Conservation (phyloP, 2,113 vertebrate genomes). For the Strix uralensis region DNA sequence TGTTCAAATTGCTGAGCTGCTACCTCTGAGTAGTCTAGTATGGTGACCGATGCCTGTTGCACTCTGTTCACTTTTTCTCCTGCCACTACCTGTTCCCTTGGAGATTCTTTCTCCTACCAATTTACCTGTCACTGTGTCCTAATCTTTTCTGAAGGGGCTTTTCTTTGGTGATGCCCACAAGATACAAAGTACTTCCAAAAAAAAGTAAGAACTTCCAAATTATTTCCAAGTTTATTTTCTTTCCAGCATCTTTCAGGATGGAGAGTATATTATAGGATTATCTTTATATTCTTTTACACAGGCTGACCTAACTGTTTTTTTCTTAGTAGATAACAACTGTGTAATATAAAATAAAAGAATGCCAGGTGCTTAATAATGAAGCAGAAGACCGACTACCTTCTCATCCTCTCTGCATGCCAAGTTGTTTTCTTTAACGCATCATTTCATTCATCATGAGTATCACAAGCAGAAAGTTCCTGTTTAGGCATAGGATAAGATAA, state of each 20-base stretch:
- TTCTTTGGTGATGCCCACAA: background rate
- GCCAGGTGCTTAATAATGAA: background rate
- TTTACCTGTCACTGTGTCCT: background rate
- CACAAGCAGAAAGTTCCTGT: background rate
- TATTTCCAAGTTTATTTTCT: background rate
- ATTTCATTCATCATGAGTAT: background rate
- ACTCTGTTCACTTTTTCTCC: background rate
- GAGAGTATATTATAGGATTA: background rate
- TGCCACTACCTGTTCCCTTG: background rate
- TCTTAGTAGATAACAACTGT: background rate
- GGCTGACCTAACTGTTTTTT: background rate
- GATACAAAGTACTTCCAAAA: background rate
- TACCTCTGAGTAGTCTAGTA: background rate
- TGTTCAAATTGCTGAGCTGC: background rate
- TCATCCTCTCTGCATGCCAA: background rate
- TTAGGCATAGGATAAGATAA: background rate
- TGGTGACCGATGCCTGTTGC: fast-evolving
- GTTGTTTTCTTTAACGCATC: background rate
- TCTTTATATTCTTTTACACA: background rate
- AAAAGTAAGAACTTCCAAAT: background rate
- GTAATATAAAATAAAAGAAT: background rate
- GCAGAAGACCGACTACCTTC: background rate
- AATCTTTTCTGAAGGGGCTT: background rate
- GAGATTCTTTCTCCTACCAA: background rate
- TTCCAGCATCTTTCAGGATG: background rate